Conservation (phyloP, 2,113 vertebrate genomes). For the Ceyx margarethae region DNA sequence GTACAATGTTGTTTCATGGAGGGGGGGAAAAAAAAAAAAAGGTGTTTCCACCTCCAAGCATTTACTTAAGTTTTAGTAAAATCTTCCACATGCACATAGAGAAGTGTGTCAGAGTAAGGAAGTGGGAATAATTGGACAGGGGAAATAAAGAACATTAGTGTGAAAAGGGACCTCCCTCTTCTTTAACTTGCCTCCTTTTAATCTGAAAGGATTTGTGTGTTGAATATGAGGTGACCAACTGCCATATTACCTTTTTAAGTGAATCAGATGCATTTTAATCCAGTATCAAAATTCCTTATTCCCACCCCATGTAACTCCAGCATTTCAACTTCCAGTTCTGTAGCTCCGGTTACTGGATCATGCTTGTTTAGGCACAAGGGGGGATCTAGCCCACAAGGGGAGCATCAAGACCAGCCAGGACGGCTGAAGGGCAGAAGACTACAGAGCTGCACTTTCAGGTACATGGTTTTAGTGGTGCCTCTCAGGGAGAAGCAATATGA, state of each 20-base stretch:
- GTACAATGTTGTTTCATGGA: background rate
- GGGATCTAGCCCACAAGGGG: background rate
- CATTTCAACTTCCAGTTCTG: background rate
- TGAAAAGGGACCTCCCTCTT: background rate
- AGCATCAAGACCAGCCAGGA: background rate
- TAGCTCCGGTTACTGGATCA: accelerated
- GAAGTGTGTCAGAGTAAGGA: background rate
- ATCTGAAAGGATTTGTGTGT: background rate
- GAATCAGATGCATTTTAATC: background rate
- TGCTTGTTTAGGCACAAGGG: background rate
- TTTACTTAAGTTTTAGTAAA: background rate
- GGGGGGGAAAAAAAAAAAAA: background rate
- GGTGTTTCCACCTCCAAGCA: background rate
- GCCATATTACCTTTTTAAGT: background rate
- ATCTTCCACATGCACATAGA: background rate
- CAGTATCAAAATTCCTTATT: background rate
- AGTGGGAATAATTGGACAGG: background rate
- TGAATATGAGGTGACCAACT: background rate
- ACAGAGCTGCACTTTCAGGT: background rate
- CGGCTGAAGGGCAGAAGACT: background rate
- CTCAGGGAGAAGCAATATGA: background rate
- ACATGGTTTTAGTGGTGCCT: background rate
- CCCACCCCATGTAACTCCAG: background rate
- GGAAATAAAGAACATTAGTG: background rate
- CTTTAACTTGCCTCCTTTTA: background rate